Base-by-base conservation (phyloP, 2,113 vertebrate genomes). In the Casuarius casuarius region DNA sequence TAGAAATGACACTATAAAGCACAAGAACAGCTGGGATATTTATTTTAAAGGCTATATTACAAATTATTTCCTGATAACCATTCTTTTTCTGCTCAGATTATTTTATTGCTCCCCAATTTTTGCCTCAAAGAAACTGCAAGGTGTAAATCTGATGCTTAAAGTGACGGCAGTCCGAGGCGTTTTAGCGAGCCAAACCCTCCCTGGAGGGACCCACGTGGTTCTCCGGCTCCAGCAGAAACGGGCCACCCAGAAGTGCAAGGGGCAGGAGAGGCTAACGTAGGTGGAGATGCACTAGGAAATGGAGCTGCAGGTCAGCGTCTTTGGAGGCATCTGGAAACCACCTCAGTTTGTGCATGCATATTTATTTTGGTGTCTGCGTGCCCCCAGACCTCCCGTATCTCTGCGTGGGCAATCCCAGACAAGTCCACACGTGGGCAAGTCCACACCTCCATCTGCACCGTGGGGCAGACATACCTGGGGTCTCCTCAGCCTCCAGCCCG, bases 41-140 rank as follows among this genome's bases (percentile, higher is more conserved):
- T 96, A 84, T 96, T 96, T 97, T 94, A 94, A 93, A 90, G 72
- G 66, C 95, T 87, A 59, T 65, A 79, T 88, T 95, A 93, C 73
- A 82, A 92, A 91, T 71, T 88, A 88, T 88, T 91, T 92, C 94
- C 92, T 58, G 58, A 84, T 94, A 91, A 96, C 78, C 92, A 72
- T 91, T 88, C 87, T 83, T 91, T 77, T 90, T 75, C 89, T 74
- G 29, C 22, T 94, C 65, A 80, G 46, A 12, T 94, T 87, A 87
- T 40, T 66, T 94, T 86, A 76, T 68, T 79, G 21, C 68, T 94
- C 44, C 62, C 70, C 2, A 2, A 46, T 51, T 79, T 89, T 87
- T 79, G 7, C 61, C 62, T 70, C 72, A 74, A 87, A 71, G 20
- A 40, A 70, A 90, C 23, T 68, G 35, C 65, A 49, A 73, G 25